Percentiles rank a stretch among this genome's conserved stretches.
phyloP scores from a whole-genome alignment of 2,888 invertebrate species.

The Caenorhabditis sp. region DNA sequence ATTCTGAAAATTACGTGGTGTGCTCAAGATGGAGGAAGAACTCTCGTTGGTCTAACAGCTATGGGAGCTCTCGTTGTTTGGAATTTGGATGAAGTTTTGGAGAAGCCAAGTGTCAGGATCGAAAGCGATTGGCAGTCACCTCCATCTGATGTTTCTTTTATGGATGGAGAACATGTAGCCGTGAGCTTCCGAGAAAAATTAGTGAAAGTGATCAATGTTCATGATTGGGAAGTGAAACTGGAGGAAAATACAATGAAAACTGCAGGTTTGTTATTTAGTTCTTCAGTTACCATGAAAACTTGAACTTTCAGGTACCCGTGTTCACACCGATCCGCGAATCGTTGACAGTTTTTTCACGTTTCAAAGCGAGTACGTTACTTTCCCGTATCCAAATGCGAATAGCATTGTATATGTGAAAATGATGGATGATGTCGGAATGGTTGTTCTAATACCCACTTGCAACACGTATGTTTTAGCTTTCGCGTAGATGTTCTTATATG shows the following conservation, averaged over 20 bases:
- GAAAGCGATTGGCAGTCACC: constrained; percentile 61
- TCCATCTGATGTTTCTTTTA: constrained; percentile 57
- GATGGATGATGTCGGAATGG: constrained; percentile 25
- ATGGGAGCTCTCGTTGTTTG: constrained; percentile 56
- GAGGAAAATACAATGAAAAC: constrained; percentile 62
- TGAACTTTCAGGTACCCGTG: constrained; percentile 26
- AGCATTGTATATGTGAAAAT: constrained; percentile 51
- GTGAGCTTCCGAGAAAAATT: constrained; percentile 65
- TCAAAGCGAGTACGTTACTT: constrained; percentile 58
- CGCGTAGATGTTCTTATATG: neutral
- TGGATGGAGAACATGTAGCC: constrained; percentile 40
- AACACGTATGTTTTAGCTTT: constrained; percentile 40
- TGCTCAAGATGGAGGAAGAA: constrained; percentile 32
- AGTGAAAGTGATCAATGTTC: constrained; percentile 53
- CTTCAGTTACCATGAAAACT: neutral
- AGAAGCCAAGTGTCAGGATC: constrained; percentile 19
- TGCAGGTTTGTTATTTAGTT: constrained; percentile 38
- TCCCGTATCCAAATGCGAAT: constrained; percentile 25
- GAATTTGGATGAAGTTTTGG: constrained; percentile 47
- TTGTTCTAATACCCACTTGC: constrained; percentile 57
- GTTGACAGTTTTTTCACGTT: constrained; percentile 61
- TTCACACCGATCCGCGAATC: constrained; percentile 43
- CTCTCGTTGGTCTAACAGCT: constrained; percentile 48
- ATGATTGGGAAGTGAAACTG: constrained; percentile 38
- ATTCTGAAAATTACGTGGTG: constrained; percentile 58